Conservation (phyloP, 2,888 invertebrate genomes). For the Coelopa pilipes region DNA sequence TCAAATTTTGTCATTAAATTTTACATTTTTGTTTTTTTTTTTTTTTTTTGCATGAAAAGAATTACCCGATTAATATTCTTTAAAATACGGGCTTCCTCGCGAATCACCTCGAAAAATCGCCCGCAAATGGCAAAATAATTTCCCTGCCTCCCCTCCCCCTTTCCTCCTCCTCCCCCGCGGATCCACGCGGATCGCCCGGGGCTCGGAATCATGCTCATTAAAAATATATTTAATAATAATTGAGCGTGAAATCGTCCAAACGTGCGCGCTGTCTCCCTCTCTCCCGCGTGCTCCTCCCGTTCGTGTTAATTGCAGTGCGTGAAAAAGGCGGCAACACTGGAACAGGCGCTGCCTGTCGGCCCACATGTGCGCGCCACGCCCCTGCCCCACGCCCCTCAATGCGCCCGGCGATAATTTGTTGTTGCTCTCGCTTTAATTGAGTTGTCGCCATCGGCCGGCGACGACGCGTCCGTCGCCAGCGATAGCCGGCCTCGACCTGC, state of each 20-base stretch:
- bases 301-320: slow-evolving; percentile 17
- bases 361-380: background rate
- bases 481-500: slow-evolving; percentile 1
- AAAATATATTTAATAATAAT: slow-evolving; percentile 65
- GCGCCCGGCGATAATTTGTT: background rate
- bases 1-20: too few species aligned
- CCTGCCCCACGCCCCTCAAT: too few species aligned
- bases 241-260: slow-evolving; percentile 61
- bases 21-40: too few species aligned
- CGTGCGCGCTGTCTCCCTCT: slow-evolving; percentile 26
- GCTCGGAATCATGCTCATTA: slow-evolving; percentile 54
- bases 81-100: too few species aligned
- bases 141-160: background rate
- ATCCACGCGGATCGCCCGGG: background rate
- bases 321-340: slow-evolving; percentile 13
- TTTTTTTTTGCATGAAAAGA: too few species aligned
- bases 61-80: too few species aligned
- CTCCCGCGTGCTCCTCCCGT: background rate
- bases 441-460: slow-evolving; percentile 24
- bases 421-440: slow-evolving; percentile 21
- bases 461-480: background rate
- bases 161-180: too few species aligned
- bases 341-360: slow-evolving; percentile 5
- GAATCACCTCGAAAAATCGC: background rate
- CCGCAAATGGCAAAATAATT: background rate